phyloP scores from a whole-genome alignment of 2,797 vertebrate species.

The Hemitrygon akajei region DNA sequence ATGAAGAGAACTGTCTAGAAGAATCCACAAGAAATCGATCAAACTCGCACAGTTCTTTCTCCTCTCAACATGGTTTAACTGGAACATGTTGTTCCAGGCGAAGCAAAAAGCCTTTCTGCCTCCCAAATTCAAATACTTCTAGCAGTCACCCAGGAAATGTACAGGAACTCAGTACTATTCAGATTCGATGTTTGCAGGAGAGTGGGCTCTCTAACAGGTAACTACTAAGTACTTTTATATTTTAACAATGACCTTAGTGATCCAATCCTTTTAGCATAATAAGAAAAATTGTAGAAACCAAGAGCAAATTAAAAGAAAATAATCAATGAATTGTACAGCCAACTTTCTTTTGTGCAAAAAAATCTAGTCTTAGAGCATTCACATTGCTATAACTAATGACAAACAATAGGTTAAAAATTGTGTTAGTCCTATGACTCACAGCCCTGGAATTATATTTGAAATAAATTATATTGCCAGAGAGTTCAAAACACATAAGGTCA shows the following conservation, averaged over 20 bases:
- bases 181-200: conserved; percentile 75
- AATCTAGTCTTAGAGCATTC: not conserved
- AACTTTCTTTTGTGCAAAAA: not conserved
- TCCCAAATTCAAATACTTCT: conserved; percentile 66
- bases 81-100: conserved; percentile 78
- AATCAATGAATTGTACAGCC: no score
- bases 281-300: not conserved
- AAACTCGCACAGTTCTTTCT: conserved; percentile 70
- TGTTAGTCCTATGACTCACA: not conserved
- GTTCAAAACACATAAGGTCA: not conserved
- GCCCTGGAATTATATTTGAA: not conserved
- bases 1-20: conserved; percentile 74
- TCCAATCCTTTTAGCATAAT: not conserved
- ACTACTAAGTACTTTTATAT: not conserved
- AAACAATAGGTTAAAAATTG: not conserved
- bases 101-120: conserved; percentile 75
- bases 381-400: not conserved
- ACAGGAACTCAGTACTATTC: conserved; percentile 90
- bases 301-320: not conserved
- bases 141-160: conserved; percentile 67
- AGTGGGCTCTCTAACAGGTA: conserved; percentile 79
- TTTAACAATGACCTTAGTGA: not conserved
- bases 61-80: conserved; percentile 70
- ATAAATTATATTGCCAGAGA: not conserved
- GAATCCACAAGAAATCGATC: conserved; percentile 68